A percentile compares a stretch with the other conserved stretches of the same genome.
Conservation (phyloP, 2,888 invertebrate species). For the Pristionchus entomophagus region DNA sequence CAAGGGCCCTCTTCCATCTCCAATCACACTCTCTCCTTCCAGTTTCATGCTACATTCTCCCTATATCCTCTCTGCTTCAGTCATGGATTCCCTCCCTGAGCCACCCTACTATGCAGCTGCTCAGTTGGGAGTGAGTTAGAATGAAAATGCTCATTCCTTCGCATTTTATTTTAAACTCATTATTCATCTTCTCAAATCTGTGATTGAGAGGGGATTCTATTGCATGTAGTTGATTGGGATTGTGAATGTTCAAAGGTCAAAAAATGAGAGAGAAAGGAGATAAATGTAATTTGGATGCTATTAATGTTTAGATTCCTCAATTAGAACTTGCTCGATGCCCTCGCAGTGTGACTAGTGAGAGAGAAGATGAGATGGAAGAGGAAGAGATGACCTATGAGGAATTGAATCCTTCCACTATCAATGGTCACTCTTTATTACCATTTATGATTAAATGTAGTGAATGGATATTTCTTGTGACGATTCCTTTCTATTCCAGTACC, state of each 20-base stretch:
- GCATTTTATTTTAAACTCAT: neutral
- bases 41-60: neutral
- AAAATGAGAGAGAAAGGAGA: neutral
- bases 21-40: neutral
- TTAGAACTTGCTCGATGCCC: neutral
- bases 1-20: neutral
- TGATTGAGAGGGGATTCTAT: neutral
- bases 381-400: neutral
- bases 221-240: too few species aligned
- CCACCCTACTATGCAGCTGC: slow-evolving; percentile 13
- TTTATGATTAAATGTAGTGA: too few species aligned
- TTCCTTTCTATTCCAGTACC: neutral
- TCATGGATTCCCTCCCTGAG: slow-evolving; percentile 17
- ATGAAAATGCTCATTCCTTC: neutral
- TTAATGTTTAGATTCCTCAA: neutral
- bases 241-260: too few species aligned
- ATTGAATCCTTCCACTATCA: neutral
- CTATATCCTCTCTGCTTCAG: neutral
- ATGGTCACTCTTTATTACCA: too few species aligned
- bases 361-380: neutral
- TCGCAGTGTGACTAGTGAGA: neutral
- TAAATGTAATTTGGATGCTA: neutral
- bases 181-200: neutral
- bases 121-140: neutral
- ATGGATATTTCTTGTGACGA: too few species aligned